These are phyloP conservation scores for Naja naja DNA, from an alignment of 2,113 vertebrate species.

Conservation along the genomic window DNA sequence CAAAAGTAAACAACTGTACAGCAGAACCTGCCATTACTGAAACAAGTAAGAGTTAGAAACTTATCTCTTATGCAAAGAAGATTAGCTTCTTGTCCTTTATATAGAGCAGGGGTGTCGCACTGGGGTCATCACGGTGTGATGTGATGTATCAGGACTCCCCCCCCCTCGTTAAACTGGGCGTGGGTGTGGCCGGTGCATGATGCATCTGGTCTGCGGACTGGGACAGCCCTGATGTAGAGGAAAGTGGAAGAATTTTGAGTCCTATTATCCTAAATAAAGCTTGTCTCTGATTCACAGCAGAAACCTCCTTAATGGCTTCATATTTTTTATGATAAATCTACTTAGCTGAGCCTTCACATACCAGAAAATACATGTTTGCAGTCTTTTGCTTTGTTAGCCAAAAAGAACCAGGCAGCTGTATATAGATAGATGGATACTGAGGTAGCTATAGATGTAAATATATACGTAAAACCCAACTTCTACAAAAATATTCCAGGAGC, in stretches of 20 bases:
- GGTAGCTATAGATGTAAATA: neutral
- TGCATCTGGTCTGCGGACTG: too few species aligned
- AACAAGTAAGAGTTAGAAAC: neutral
- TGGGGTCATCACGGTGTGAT: too few species aligned
- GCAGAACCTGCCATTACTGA: neutral
- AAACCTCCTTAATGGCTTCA: neutral
- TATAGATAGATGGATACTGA: neutral
- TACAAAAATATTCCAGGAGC: neutral
- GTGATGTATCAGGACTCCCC: too few species aligned
- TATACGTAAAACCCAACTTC: conserved; percentile 32
- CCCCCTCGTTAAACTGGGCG: too few species aligned
- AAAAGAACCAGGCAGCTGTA: neutral
- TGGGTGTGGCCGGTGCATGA: too few species aligned
- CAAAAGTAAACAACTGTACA: neutral
- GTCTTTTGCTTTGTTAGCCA: neutral
- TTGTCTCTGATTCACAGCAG: neutral
- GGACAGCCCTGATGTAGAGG: too few species aligned
- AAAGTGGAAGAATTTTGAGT: neutral
- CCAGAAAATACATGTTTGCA: neutral
- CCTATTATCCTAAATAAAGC: neutral
- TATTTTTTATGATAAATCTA: neutral
- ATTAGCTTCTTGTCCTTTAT: neutral
- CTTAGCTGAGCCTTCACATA: neutral
- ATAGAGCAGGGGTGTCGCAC: too few species aligned
- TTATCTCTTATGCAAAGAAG: neutral